These are phyloP conservation scores for Tachysurus vachellii DNA, from an alignment of 2,113 vertebrate species.

Conservation along the genomic window DNA sequence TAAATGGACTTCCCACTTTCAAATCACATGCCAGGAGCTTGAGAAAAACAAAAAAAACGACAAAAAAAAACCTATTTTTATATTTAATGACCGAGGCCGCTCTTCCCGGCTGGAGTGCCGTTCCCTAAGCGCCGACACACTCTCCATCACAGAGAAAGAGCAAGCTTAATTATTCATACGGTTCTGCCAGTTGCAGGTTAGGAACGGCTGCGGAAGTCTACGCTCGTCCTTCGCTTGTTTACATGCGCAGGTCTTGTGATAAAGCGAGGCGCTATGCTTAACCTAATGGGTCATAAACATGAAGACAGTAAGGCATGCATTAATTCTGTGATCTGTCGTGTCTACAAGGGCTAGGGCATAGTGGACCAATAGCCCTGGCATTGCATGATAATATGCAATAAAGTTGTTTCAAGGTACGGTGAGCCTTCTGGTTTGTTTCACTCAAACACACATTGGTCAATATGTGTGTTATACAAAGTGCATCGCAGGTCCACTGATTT, in stretches of 20 bases:
- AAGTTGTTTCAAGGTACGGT: constrained; percentile 30
- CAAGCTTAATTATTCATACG: constrained; percentile 70
- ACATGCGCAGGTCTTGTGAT: constrained; percentile 63
- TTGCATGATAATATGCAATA: constrained; percentile 49
- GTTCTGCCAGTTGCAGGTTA: constrained; percentile 60
- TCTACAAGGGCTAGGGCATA: not conserved
- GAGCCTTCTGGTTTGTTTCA: not conserved
- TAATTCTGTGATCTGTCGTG: not conserved
- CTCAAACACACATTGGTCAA: not conserved
- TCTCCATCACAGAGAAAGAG: constrained; percentile 67
- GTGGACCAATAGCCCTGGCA: constrained; percentile 47
- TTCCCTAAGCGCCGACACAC: constrained; percentile 50
- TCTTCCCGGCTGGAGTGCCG: constrained; percentile 59
- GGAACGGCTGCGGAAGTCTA: constrained; percentile 47
- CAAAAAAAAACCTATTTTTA: constrained; percentile 66
- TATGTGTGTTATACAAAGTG: not conserved
- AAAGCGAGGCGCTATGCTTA: constrained; percentile 40
- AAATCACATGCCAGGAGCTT: not conserved
- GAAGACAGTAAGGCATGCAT: not conserved
- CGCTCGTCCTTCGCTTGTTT: constrained; percentile 56
- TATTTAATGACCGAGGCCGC: constrained; percentile 66
- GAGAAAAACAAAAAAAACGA: constrained; percentile 51
- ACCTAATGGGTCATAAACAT: constrained; percentile 17
- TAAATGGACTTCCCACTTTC: not conserved
- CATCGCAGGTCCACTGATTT: not conserved